Evolutionary conservation across 1,140 invertebrate species (phyloP), one percentile per base, ranked within the genome.

Genomic region (Drosophila tropicalis): DNA sequence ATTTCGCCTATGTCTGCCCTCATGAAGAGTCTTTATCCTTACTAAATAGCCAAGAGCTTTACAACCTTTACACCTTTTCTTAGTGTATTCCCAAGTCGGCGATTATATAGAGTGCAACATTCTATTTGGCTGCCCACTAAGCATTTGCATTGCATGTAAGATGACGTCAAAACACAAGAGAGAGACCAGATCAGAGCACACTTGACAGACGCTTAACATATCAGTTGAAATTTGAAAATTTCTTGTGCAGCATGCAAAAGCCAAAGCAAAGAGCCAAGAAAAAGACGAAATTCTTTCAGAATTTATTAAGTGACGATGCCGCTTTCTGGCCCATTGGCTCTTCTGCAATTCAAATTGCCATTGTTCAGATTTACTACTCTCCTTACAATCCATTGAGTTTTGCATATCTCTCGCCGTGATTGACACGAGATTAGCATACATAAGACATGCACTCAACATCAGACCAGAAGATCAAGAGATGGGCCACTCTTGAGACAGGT

Each of bases 301-400:
- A 91, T 91, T 91, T 90, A 91, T 91, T 90, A 91, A 91, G 89
- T 91, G 84, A 57, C 82, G 70, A 57, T 83, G 70, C 25, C 69
- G 60, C 55, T 51, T 22, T 47, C 65, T 44, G 34, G 41, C 60
- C 41, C 77, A 67, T 76, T 78, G 73, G 44, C 56, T 65, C 19
- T 84, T 89, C 84, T 89, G 84, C 84, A 89, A 89, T 89, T 89
- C 84, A 89, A 89, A 89, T 89, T 72, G 71, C 85, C 84, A 89
- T 89, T 89, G 84, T 89, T n/a, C 32, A 72, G 40, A 41, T 70
- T 63, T 3, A 19, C 40, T 67, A 44, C 66, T 51, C 44, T 51
- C 44, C 44, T 51, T 51, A 51, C 44, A 51, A 51, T 51, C 44
- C 44, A 13, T 17, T 22, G 5, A 51, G 44, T 47, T 90, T 90